Conservation (phyloP, 2,888 invertebrate species). For the Aphidoletes aphidimyza region DNA sequence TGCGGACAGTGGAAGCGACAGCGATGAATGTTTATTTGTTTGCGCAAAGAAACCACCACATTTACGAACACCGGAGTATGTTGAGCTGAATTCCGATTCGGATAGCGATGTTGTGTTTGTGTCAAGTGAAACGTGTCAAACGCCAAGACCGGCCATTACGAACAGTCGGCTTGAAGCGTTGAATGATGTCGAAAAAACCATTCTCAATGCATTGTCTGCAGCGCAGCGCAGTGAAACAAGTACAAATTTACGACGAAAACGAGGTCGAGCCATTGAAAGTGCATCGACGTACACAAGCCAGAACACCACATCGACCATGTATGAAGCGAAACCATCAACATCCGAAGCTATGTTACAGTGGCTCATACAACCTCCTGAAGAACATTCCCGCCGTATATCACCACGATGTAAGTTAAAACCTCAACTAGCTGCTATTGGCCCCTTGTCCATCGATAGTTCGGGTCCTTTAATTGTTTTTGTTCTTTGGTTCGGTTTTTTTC, state of each 20-base stretch:
- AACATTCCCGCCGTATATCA: conserved; percentile 11
- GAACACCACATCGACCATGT: neutral
- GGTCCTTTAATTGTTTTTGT: neutral
- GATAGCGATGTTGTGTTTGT: conserved; percentile 66
- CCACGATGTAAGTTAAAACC: neutral
- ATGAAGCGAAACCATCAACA: conserved; percentile 21
- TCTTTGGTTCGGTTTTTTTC: too few species aligned
- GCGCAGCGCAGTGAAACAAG: neutral
- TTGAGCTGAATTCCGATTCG: conserved; percentile 63
- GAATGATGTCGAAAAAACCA: neutral
- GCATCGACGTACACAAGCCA: neutral
- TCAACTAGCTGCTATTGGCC: too few species aligned
- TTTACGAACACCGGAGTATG: conserved; percentile 66
- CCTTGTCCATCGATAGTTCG: too few species aligned
- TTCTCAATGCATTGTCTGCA: conserved; percentile 10
- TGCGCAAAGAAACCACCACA: conserved; percentile 66
- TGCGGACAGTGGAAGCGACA: conserved; percentile 55
- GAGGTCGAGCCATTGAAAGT: neutral
- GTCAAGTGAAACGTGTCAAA: conserved; percentile 30
- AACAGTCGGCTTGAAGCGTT: neutral
- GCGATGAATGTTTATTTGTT: conserved; percentile 65
- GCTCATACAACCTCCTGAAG: neutral
- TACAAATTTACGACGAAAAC: conserved; percentile 30
- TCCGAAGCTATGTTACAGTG: neutral
- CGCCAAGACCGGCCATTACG: neutral